A percentile compares a stretch with the other conserved stretches of the same genome.
phyloP scores from a whole-genome alignment of 2,113 vertebrate genomes.

The Kryptolebias marmoratus region DNA sequence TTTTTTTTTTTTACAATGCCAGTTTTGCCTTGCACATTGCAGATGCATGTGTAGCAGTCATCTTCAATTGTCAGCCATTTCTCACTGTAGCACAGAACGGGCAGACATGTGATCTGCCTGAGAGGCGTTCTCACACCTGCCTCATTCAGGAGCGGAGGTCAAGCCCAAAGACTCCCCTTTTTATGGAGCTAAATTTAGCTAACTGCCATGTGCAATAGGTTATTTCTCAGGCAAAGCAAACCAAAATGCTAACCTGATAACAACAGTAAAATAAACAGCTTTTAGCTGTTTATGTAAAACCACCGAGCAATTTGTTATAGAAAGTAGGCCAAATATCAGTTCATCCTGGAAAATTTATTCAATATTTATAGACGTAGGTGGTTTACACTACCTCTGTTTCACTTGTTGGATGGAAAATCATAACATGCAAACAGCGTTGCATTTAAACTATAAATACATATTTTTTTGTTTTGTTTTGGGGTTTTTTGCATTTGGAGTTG shows the following conservation, averaged over 20 bases:
- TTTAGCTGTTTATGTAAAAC: conserved; percentile 7
- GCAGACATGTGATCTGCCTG: conserved; percentile 58
- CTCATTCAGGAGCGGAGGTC: conserved; percentile 50
- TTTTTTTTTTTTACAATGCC: neutral
- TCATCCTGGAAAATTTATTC: too few species aligned
- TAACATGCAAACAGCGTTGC: too few species aligned
- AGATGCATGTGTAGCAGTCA: conserved; percentile 23
- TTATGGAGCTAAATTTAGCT: conserved; percentile 60
- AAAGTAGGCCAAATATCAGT: neutral
- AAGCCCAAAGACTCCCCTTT: conserved; percentile 44
- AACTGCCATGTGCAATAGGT: conserved; percentile 47
- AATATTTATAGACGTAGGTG: too few species aligned
- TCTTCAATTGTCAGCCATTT: conserved; percentile 51
- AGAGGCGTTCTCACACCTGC: conserved; percentile 74
- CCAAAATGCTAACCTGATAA: conserved; percentile 10
- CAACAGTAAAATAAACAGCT: conserved; percentile 34
- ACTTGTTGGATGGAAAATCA: too few species aligned
- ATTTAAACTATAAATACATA: too few species aligned
- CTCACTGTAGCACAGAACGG: conserved; percentile 29
- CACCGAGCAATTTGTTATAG: neutral
- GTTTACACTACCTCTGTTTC: too few species aligned
- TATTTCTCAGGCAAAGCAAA: conserved; percentile 41
- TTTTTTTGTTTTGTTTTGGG: too few species aligned
- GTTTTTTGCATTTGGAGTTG: too few species aligned
- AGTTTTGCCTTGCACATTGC: conserved; percentile 7